Conservation (phyloP, 2,797 vertebrate species). For the Furcifer pardalis region DNA sequence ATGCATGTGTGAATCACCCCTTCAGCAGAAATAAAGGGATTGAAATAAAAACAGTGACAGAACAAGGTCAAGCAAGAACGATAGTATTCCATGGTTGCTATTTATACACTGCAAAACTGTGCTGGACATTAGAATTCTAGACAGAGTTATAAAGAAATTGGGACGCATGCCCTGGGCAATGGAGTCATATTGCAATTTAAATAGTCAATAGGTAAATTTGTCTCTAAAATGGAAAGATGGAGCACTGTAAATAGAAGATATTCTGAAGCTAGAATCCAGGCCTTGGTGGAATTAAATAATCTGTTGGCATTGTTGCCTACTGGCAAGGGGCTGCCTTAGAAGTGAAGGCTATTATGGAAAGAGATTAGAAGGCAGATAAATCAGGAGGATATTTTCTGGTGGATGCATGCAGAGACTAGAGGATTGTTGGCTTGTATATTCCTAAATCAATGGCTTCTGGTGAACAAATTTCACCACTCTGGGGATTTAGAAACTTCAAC, state of each 20-base stretch:
- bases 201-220: background rate
- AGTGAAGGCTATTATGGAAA: background rate
- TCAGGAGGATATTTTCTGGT: background rate
- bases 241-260: background rate
- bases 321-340: background rate
- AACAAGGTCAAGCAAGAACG: background rate
- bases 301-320: background rate
- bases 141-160: background rate
- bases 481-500: background rate
- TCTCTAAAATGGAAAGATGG: background rate
- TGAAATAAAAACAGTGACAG: background rate
- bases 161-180: background rate
- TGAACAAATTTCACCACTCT: background rate
- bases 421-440: conserved; percentile 28
- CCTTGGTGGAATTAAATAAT: conserved; percentile 3
- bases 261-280: background rate
- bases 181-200: background rate
- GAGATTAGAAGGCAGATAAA: background rate
- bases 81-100: background rate
- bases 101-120: background rate
- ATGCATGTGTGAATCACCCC: background rate
- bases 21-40: background rate
- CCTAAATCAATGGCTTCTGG: conserved; percentile 7
- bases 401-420: conserved; percentile 19
- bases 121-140: background rate